phyloP scores from a whole-genome alignment of 2,888 invertebrate genomes.

The Drosophila aldrichi region DNA sequence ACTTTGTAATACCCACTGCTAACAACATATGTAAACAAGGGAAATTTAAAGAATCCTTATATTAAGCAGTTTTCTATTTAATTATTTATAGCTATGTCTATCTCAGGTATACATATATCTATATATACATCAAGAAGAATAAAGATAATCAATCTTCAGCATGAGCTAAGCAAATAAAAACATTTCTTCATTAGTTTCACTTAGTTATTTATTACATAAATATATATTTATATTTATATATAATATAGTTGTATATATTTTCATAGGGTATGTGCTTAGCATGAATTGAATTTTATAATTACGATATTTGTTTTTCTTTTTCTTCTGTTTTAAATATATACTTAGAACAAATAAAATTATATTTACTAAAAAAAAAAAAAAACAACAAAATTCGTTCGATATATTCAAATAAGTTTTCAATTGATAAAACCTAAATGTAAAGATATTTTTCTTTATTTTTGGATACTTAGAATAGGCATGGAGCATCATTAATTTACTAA shows the following conservation, averaged over 20 bases:
- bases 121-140: no score
- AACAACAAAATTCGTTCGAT: slow-evolving; percentile 54
- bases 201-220: slow-evolving; percentile 58
- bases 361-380: slow-evolving; percentile 17
- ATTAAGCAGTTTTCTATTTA: neutral
- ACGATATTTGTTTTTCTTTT: slow-evolving; percentile 25
- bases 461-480: slow-evolving; percentile 20
- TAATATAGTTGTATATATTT: slow-evolving; percentile 29
- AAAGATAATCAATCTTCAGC: neutral
- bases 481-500: slow-evolving; percentile 2
- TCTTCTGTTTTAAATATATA: slow-evolving; percentile 9
- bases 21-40: neutral
- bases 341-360: slow-evolving; percentile 25
- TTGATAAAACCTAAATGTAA: slow-evolving; percentile 28
- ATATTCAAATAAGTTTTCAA: slow-evolving; percentile 18
- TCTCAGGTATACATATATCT: neutral
- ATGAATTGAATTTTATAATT: slow-evolving; percentile 35
- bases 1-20: neutral
- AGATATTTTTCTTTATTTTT: slow-evolving; percentile 13
- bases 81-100: neutral
- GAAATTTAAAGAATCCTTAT: neutral
- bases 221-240: slow-evolving; percentile 27
- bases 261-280: slow-evolving; percentile 57
- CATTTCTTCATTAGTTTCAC: slow-evolving; percentile 25
- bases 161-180: neutral